A percentile compares a stretch with the other conserved stretches of the same genome.
phyloP scores from a whole-genome alignment of 2,113 vertebrate genomes.

The Riparia riparia region DNA sequence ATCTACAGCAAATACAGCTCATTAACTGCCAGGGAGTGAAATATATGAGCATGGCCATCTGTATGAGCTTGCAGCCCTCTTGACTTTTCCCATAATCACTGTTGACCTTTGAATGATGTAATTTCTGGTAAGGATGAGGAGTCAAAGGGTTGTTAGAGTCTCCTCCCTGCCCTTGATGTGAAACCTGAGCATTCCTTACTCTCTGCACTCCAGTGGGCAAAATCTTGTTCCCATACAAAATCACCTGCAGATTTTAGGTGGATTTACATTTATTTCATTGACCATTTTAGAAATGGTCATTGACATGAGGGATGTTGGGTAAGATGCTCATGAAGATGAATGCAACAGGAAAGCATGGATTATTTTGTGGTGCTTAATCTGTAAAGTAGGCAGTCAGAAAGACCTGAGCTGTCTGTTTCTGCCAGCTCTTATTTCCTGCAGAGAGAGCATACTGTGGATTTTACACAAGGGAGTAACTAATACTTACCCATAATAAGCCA shows the following conservation, averaged over 20 bases:
- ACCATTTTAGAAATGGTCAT: background rate
- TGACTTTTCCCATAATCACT: background rate
- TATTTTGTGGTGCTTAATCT: background rate
- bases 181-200: background rate
- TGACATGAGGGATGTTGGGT: accelerated
- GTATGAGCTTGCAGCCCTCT: background rate
- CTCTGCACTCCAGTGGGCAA: background rate
- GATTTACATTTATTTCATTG: background rate
- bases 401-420: background rate
- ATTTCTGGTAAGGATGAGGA: background rate
- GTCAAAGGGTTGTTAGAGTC: background rate
- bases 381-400: background rate
- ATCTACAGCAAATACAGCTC: background rate
- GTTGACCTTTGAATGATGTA: background rate
- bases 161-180: background rate
- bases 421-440: background rate
- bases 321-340: background rate
- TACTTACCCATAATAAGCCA: background rate
- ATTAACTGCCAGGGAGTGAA: background rate
- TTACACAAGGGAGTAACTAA: background rate
- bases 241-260: background rate
- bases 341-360: background rate
- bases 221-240: background rate
- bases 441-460: background rate
- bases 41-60: background rate